These are phyloP conservation scores for Campoplex nolae DNA, from an alignment of 2,888 invertebrate species.

Conservation along the genomic window DNA sequence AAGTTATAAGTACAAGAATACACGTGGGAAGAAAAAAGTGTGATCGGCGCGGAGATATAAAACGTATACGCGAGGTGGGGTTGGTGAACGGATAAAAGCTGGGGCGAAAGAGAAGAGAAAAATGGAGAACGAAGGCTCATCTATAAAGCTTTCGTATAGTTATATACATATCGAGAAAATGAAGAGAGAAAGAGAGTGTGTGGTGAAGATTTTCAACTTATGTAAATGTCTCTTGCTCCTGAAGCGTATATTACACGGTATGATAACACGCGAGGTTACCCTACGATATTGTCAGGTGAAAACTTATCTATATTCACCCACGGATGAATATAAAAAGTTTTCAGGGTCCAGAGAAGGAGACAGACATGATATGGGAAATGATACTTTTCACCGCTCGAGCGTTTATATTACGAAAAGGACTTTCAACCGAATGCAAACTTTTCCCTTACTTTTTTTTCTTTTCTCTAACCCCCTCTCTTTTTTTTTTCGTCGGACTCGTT, in stretches of 20 bases:
- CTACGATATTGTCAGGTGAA: conserved; percentile 56
- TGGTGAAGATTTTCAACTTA: conserved; percentile 54
- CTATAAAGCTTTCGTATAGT: conserved; percentile 16
- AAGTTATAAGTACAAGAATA: conserved; percentile 12
- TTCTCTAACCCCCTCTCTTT: not conserved
- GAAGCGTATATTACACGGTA: conserved; percentile 30
- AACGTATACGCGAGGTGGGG: conserved; percentile 15
- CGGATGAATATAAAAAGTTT: conserved; percentile 58
- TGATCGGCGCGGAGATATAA: conserved; percentile 37
- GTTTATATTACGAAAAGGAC: conserved; percentile 30
- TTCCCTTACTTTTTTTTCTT: conserved; percentile 16
- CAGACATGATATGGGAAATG: conserved; percentile 54
- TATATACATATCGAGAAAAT: conserved; percentile 21
- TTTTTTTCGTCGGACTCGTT: conserved; percentile 20
- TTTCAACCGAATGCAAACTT: conserved; percentile 50
- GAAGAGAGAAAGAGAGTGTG: conserved; percentile 1
- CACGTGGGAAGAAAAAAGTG: conserved; percentile 43
- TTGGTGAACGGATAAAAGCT: conserved; percentile 44
- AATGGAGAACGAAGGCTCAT: conserved; percentile 24
- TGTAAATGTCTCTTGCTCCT: conserved; percentile 56
- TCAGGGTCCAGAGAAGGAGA: conserved; percentile 27
- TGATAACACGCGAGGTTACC: conserved; percentile 51
- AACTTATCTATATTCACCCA: conserved; percentile 58
- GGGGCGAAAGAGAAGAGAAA: conserved; percentile 48
- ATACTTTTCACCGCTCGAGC: conserved; percentile 27